phyloP scores from a whole-genome alignment of 2,797 vertebrate genomes.

The Steatocranus sp. region DNA sequence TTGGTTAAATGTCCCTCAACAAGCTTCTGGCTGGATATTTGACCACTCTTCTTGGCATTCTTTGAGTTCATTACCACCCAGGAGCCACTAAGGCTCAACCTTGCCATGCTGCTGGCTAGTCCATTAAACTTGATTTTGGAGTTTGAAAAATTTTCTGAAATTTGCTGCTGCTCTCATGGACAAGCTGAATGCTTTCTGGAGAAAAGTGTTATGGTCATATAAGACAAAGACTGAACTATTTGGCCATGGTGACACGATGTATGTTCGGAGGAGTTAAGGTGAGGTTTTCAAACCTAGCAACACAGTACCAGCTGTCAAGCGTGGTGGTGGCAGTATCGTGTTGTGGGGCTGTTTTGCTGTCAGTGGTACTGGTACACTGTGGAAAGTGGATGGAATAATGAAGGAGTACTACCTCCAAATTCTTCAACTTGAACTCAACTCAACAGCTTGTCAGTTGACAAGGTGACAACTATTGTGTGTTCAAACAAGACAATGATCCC shows the following conservation, averaged over 20 bases:
- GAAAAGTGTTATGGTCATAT: neutral
- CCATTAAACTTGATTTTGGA: neutral
- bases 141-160: neutral
- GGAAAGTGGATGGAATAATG: neutral
- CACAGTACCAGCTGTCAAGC: neutral
- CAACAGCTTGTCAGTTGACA: neutral
- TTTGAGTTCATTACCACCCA: neutral
- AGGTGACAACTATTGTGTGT: neutral
- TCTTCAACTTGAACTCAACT: neutral
- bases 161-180: neutral
- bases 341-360: neutral
- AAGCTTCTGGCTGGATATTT: neutral
- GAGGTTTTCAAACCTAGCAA: neutral
- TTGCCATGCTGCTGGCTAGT: neutral
- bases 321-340: neutral
- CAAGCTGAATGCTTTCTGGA: rapidly evolving
- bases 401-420: neutral
- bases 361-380: neutral
- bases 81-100: neutral
- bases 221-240: neutral
- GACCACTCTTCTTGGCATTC: neutral
- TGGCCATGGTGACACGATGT: neutral
- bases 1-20: neutral
- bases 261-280: neutral
- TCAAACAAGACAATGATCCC: neutral